Evolutionary conservation across 2,888 invertebrate genomes (phyloP), one percentile per base, ranked within the genome.

Genomic region (Vesta saturnalis): DNA sequence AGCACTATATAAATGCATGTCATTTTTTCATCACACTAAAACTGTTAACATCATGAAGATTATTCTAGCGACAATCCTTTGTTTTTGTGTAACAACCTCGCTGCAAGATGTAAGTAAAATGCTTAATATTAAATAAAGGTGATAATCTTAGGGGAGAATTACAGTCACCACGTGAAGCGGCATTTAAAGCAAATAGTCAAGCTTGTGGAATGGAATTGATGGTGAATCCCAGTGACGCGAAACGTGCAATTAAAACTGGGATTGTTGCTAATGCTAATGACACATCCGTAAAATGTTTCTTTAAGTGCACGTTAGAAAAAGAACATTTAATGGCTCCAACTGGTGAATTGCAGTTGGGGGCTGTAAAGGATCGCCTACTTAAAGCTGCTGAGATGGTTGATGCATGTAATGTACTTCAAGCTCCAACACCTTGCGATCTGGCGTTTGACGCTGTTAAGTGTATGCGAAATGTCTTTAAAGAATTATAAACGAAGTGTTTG

Each of bases 341-440:
- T 1, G 56, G 56, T 23, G 30, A 56, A 56, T 14, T 56, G 6
- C 22, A 18, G n/a, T 56, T 35, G 30, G 14, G 5, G 15, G 14
- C 35, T 4, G 5, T 23, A 22, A 56, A 18, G 23, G 35, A 23
- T 1, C 18, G 21, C 3, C 30, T 56, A 8, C 5, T 56, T n/a
- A 56, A 56, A 35, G 56, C 56, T 23, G 16, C 56, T 16, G 56
- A 56, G 15, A 35, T 56, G 35, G 16, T 56, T n/a, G 35, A 56
- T 14, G 35, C 14, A 12, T 56, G 56, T 16, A 30, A 14, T 10
- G 35, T 30, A 8, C 15, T 56, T 10, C 22, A 21, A 23, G 56
- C 35, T 3, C n/a, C 14, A 35, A 22, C 18, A 23, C 10, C 30
- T 23, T 56, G 56, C 16, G 56, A 56, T 22, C 30, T 35, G 2